Conservation (phyloP, 2,888 invertebrate species). For the Lasioglossum oenotherae region DNA sequence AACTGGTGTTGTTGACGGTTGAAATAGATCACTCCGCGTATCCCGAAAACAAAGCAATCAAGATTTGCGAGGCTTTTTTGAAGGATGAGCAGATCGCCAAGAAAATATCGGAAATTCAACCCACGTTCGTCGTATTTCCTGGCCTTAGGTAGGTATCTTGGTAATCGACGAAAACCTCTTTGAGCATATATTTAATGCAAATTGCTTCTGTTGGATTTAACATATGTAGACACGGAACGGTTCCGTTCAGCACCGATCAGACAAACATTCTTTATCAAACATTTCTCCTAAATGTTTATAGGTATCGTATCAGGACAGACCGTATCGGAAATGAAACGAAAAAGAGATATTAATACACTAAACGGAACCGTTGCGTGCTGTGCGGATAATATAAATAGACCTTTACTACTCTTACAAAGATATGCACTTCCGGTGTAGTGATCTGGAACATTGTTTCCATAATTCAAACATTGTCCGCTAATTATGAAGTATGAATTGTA, state of each 20-base stretch:
- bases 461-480: background rate
- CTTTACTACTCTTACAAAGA: background rate
- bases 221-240: background rate
- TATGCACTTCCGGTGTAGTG: background rate
- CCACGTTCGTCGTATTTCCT: constrained; percentile 80
- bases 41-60: constrained; percentile 69
- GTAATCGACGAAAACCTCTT: background rate
- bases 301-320: no score
- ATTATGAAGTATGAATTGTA: background rate
- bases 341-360: no score
- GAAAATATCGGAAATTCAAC: constrained; percentile 75
- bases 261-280: no score
- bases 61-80: constrained; percentile 76
- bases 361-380: no score
- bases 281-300: no score
- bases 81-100: constrained; percentile 71
- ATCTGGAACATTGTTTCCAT: background rate
- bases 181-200: background rate
- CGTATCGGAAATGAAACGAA: no score
- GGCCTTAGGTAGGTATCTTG: constrained; percentile 76
- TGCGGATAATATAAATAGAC: background rate
- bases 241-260: no score
- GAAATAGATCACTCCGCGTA: constrained; percentile 51
- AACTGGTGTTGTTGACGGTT: constrained; percentile 71
- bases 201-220: background rate